Percentiles rank a stretch among this genome's conserved stretches.
Conservation (phyloP, 2,888 invertebrate genomes). For the Caenorhabditis imperialis region DNA sequence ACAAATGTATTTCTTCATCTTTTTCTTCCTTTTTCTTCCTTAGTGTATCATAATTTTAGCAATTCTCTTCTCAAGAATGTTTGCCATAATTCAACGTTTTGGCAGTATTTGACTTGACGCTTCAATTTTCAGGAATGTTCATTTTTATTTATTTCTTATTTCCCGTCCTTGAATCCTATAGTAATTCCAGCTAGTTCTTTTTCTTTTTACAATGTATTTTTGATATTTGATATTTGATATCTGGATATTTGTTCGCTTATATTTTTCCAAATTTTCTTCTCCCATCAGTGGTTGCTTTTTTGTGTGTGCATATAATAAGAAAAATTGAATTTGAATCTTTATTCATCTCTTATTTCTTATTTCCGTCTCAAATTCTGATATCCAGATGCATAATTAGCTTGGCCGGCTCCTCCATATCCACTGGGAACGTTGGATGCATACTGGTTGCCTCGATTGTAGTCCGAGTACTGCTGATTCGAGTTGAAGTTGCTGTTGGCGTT, state of each 20-base stretch:
- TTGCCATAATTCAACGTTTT: too few relatives aligned
- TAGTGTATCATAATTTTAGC: neutral
- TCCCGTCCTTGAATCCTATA: slow-evolving; percentile 4
- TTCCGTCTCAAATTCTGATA: slow-evolving; percentile 41
- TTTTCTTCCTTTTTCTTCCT: neutral
- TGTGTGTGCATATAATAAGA: slow-evolving; percentile 27
- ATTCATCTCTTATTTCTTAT: slow-evolving; percentile 7
- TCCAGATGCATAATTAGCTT: slow-evolving; percentile 29
- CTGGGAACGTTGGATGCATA: slow-evolving; percentile 26
- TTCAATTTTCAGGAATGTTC: slow-evolving; percentile 15
- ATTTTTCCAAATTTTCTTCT: slow-evolving; percentile 25
- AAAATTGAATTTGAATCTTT: slow-evolving; percentile 1
- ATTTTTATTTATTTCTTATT: slow-evolving; percentile 26
- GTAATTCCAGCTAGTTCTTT: slow-evolving; percentile 40
- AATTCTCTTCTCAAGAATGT: neutral
- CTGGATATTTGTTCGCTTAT: slow-evolving; percentile 1
- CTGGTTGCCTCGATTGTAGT: slow-evolving; percentile 25
- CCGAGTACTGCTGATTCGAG: slow-evolving; percentile 28
- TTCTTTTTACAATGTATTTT: neutral
- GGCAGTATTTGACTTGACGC: neutral
- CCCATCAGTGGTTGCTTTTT: slow-evolving; percentile 30
- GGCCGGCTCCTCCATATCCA: slow-evolving; percentile 33
- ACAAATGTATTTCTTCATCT: slow-evolving; percentile 1
- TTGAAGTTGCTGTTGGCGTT: slow-evolving; percentile 37
- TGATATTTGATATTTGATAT: slow-evolving; percentile 6